Conservation (phyloP, 2,113 vertebrate genomes). For the cat (Felis catus) region DNA sequence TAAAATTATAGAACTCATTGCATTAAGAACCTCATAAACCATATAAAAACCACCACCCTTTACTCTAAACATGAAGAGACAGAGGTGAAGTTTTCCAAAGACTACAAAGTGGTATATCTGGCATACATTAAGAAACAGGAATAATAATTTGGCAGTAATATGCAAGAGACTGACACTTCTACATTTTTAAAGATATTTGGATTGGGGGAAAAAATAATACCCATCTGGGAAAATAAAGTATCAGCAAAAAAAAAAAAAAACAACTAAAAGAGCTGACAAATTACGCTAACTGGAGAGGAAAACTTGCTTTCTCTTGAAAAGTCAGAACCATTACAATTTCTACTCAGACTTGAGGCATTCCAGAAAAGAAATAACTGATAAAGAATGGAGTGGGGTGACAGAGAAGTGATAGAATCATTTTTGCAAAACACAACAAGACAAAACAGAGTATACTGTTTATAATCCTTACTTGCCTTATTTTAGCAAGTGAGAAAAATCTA, state of each 20-base stretch:
- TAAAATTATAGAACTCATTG: neutral
- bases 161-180: neutral
- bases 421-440: neutral
- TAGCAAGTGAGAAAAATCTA: neutral
- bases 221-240: neutral
- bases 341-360: neutral
- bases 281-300: slow-evolving; percentile 33
- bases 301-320: slow-evolving; percentile 13
- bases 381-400: neutral
- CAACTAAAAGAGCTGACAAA: neutral
- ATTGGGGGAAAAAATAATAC: neutral
- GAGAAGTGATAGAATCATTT: neutral
- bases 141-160: neutral
- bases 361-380: neutral
- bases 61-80: neutral
- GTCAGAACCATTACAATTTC: slow-evolving; percentile 19
- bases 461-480: neutral
- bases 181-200: neutral
- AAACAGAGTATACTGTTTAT: neutral
- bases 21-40: neutral
- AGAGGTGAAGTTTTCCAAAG: neutral
- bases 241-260: neutral
- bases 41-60: neutral
- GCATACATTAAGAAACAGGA: neutral
- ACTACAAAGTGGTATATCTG: neutral